phyloP scores from a whole-genome alignment of 1,140 invertebrate genomes.

The Atta colombica region DNA sequence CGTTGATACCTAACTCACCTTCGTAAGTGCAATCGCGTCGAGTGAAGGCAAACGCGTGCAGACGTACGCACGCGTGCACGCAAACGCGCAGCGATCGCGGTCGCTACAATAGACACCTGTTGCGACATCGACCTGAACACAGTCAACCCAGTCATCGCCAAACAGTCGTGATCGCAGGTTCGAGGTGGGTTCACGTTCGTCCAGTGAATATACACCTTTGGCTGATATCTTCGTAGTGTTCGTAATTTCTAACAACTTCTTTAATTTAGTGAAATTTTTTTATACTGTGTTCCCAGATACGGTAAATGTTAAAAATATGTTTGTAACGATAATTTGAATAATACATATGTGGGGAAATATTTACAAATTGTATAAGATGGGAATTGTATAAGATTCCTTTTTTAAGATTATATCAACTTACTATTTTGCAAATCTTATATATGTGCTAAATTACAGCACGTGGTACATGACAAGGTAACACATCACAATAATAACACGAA shows the following conservation, averaged over 20 bases:
- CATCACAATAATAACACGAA: constrained; percentile 1
- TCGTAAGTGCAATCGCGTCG: constrained; percentile 23
- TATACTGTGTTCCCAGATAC: not conserved
- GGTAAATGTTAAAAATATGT: not conserved
- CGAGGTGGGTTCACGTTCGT: not conserved
- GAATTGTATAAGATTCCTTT: not conserved
- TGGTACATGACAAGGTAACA: not conserved
- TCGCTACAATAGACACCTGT: constrained; percentile 58
- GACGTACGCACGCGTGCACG: not conserved
- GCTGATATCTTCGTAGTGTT: not conserved
- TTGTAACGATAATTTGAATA: not conserved
- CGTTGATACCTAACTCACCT: constrained; percentile 25
- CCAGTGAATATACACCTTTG: not conserved
- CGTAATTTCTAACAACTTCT: not conserved
- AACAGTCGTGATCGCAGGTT: constrained; percentile 15
- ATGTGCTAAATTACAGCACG: not conserved
- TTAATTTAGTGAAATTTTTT: not conserved
- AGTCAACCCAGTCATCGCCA: constrained; percentile 29
- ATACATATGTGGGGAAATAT: not conserved
- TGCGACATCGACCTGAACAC: constrained; percentile 31
- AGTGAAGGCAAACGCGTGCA: constrained; percentile 51
- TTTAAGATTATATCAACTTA: not conserved
- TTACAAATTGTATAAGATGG: not conserved
- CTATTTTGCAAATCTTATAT: not conserved
- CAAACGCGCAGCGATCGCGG: not conserved